These are phyloP conservation scores for Caenorhabditis sp. DNA, from an alignment of 2,888 invertebrate genomes.

Conservation along the genomic window DNA sequence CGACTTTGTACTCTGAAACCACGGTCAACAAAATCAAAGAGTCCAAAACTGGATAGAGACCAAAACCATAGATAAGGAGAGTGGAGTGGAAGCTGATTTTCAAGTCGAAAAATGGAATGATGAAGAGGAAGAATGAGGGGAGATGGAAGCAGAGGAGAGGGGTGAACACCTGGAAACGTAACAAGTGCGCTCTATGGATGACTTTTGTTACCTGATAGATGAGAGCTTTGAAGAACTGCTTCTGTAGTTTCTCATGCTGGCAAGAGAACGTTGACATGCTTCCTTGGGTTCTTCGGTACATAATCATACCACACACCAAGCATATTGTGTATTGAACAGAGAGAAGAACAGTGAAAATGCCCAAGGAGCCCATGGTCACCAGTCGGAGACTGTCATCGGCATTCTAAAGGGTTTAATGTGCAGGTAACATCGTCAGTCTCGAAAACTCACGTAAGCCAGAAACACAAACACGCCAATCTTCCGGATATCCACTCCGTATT, in stretches of 20 bases:
- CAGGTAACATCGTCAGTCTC: background rate
- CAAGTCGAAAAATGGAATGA: background rate
- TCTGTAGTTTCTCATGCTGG: background rate
- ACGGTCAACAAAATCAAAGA: conserved; percentile 1
- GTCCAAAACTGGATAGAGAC: background rate
- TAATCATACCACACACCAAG: background rate
- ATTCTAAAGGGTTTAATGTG: background rate
- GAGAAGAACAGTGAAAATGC: background rate
- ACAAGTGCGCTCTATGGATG: background rate
- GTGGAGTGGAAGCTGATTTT: background rate
- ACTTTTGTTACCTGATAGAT: conserved; percentile 12
- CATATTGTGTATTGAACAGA: background rate
- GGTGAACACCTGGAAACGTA: too few relatives aligned
- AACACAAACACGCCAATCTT: background rate
- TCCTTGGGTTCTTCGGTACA: conserved; percentile 2
- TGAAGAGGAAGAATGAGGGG: background rate
- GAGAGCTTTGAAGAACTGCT: background rate
- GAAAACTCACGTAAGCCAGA: conserved; percentile 5
- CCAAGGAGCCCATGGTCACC: background rate
- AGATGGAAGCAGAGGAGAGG: conserved; percentile 6
- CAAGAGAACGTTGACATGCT: background rate
- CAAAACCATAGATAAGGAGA: background rate
- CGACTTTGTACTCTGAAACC: background rate
- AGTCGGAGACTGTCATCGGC: background rate
- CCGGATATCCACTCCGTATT: background rate